Evolutionary conservation across 1,140 invertebrate species (phyloP).

Genomic region (Caenorhabditis latens): DNA sequence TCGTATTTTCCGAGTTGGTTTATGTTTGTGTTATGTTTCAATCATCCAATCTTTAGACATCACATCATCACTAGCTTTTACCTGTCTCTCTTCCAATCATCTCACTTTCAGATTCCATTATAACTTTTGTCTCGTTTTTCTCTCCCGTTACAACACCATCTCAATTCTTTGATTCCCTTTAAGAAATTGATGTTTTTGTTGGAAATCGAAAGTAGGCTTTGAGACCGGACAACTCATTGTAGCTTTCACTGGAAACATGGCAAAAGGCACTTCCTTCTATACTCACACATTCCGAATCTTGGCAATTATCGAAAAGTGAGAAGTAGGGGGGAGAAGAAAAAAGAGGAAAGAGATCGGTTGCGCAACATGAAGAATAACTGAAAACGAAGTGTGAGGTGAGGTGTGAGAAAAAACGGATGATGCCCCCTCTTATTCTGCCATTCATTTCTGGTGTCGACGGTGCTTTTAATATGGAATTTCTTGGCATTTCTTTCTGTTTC

Average conservation of each 20-base stretch:
- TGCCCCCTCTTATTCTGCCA: slow-evolving; percentile 1
- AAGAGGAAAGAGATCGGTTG: slow-evolving; percentile 16
- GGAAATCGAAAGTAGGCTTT: slow-evolving; percentile 53
- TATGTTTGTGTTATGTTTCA: not conserved
- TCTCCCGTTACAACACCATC: slow-evolving; percentile 32
- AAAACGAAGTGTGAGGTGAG: slow-evolving; percentile 23
- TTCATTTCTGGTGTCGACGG: slow-evolving; percentile 5
- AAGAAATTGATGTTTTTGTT: slow-evolving; percentile 41
- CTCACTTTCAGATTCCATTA: slow-evolving; percentile 53
- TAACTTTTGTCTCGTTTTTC: slow-evolving; percentile 31
- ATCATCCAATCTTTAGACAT: slow-evolving; percentile 18
- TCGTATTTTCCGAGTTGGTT: not conserved
- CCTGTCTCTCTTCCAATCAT: slow-evolving; percentile 10
- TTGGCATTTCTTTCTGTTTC: slow-evolving; percentile 30
- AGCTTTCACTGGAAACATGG: slow-evolving; percentile 51
- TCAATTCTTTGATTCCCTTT: not conserved
- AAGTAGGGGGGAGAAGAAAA: not conserved
- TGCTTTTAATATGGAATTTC: slow-evolving; percentile 34
- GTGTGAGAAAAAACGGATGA: not conserved
- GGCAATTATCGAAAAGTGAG: slow-evolving; percentile 54
- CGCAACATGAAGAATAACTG: slow-evolving; percentile 49
- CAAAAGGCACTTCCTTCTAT: slow-evolving; percentile 44
- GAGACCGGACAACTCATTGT: slow-evolving; percentile 49
- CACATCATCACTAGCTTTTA: not conserved
- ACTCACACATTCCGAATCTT: slow-evolving; percentile 46